phyloP scores from a whole-genome alignment of 2,888 invertebrate species.

The Eupithecia centaureata region DNA sequence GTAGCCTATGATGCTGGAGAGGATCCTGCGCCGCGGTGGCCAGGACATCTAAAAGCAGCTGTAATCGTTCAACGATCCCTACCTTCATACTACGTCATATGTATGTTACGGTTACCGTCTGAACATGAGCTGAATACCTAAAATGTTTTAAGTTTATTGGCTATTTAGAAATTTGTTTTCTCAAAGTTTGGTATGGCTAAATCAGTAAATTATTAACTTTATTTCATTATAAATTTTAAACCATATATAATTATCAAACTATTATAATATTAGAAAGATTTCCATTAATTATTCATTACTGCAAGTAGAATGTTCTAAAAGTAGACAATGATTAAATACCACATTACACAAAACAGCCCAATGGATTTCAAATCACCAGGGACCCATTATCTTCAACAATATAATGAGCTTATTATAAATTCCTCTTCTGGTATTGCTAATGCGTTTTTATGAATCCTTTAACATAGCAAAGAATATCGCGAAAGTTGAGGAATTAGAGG shows the following conservation, averaged over 20 bases:
- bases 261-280: no score
- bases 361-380: constrained; percentile 30
- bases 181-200: not conserved
- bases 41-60: not conserved
- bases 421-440: constrained; percentile 31
- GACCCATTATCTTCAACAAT: constrained; percentile 30
- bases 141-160: not conserved
- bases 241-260: no score
- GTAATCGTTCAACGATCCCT: not conserved
- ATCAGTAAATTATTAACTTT: no score
- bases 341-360: constrained; percentile 31
- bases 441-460: constrained; percentile 29
- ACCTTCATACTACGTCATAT: not conserved
- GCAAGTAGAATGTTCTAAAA: not conserved
- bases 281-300: not conserved
- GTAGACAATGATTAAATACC: constrained; percentile 40
- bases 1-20: no score
- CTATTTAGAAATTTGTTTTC: not conserved
- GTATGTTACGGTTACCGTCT: not conserved
- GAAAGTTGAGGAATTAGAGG: constrained; percentile 24
- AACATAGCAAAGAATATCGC: constrained; percentile 17
- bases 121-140: not conserved
- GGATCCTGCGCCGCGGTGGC: no score
- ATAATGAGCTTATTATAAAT: constrained; percentile 26
- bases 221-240: no score